Base-by-base conservation (phyloP, 35 echinoderm and acorn worm species). In the Stichopus chloronotus region DNA sequence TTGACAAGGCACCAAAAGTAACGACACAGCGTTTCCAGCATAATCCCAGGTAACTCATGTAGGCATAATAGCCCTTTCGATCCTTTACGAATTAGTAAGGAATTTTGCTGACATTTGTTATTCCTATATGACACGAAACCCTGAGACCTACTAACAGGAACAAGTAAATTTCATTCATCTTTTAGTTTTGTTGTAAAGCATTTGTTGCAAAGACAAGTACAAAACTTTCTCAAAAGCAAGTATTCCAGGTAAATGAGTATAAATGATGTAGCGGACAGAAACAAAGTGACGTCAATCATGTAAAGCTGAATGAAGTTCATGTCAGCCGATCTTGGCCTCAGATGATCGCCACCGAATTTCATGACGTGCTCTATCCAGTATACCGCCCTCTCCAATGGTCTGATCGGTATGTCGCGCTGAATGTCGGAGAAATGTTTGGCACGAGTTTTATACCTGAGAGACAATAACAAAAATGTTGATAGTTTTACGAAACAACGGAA, bases 301-400 rank as follows among this genome's bases (percentile, higher is more conserved):
- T 95, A 90, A 0, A 63, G 55, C 69, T 93, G 56, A 55, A 96
- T 79, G 22, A 92, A 92, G 72, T 85, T 94, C 25, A 94, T 85
- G 54, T 96, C 93, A 5, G 56, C 16, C 1, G 77, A 78, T 58
- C 58, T 14, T 10, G 92, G 79, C 5, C 95, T 87, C 4, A 96
- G 88, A 91, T 96, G 95, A 6, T 69, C 87, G 2, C 95, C 95
- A 16, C 95, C 95, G 68, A 94, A 94, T 85, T 96, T 94, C 17
- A 94, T 69, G 53, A 96, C 79, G 82, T 96, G 95, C 53, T 94
- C 92, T 9, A 96, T 93, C 95, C 92, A 96, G 56, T 86, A 91
- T 25, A 94, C 92, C 19, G 89, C 88, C 23, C 92, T 94, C 22
- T 96, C 95, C 8, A 25, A 55, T 7, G 95, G 88, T 25, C 30